Conservation (phyloP, 2,113 vertebrate genomes). For the Paramormyrops kingsleyae region DNA sequence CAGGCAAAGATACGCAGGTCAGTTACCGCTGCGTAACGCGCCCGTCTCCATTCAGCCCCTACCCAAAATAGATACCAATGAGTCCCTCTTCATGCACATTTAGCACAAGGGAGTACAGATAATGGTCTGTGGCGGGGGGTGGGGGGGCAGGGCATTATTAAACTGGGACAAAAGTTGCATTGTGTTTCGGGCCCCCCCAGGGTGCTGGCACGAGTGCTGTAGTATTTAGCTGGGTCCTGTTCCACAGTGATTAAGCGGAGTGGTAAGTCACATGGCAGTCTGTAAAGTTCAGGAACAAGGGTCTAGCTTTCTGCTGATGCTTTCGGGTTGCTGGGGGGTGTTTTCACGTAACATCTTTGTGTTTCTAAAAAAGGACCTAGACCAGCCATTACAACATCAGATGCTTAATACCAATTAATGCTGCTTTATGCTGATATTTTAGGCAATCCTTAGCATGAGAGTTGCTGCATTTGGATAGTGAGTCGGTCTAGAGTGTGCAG, state of each 20-base stretch:
- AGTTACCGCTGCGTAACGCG: background rate
- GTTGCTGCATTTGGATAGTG: background rate
- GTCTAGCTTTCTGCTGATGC: background rate
- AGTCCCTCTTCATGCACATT: background rate
- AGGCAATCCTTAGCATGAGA: background rate
- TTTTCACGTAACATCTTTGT: background rate
- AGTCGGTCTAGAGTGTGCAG: background rate
- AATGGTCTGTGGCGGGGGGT: background rate
- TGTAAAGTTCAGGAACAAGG: background rate
- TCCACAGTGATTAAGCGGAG: background rate
- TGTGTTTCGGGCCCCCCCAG: constrained; percentile 2
- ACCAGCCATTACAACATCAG: background rate
- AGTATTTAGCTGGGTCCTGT: background rate
- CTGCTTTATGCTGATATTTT: background rate
- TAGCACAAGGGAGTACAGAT: background rate
- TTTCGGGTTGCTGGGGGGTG: background rate
- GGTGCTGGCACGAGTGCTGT: background rate
- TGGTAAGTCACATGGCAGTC: constrained; percentile 13
- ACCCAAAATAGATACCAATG: background rate
- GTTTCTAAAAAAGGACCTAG: background rate
- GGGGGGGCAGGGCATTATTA: background rate
- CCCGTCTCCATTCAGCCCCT: background rate
- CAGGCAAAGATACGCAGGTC: background rate
- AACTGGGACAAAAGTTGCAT: constrained; percentile 2
- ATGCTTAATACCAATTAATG: background rate